These are phyloP conservation scores for Melanostoma mellinum DNA, from an alignment of 2,888 invertebrate genomes.

Conservation along the genomic window DNA sequence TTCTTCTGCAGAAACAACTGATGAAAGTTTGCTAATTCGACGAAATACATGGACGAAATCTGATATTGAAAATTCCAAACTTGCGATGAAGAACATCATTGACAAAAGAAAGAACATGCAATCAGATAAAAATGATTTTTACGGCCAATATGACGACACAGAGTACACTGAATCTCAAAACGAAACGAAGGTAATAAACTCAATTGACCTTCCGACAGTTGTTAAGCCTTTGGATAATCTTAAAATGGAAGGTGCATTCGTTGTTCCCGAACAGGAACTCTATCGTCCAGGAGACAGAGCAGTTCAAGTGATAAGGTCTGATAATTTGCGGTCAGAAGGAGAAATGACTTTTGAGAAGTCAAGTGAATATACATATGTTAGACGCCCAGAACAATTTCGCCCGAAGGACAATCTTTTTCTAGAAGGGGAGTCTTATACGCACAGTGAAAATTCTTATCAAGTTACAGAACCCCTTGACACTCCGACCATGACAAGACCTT, in stretches of 20 bases:
- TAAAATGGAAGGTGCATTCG: conserved; percentile 84
- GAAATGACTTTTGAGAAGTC: conserved; percentile 82
- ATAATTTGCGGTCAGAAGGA: conserved; percentile 84
- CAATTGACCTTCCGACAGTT: conserved; percentile 60
- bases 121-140: conserved; percentile 73
- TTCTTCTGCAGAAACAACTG: conserved; percentile 34
- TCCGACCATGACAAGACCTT: conserved; percentile 78
- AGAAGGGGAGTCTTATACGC: conserved; percentile 84
- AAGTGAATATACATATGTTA: conserved; percentile 82
- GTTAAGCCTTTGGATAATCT: conserved; percentile 85
- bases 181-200: conserved; percentile 80
- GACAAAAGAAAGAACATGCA: conserved; percentile 77
- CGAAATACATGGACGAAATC: conserved; percentile 80
- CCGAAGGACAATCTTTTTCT: conserved; percentile 81
- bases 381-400: conserved; percentile 81
- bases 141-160: conserved; percentile 1
- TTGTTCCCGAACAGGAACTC: conserved; percentile 80
- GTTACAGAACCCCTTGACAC: conserved; percentile 76
- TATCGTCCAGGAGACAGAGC: conserved; percentile 84
- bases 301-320: conserved; percentile 82
- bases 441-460: conserved; percentile 79
- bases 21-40: conserved; percentile 73
- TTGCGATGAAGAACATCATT: conserved; percentile 32
- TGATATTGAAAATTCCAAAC: conserved; percentile 74
- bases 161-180: conserved; percentile 55